These are phyloP conservation scores for Polyommatus iphigenia DNA, from an alignment of 2,888 invertebrate genomes.

Conservation along the genomic window DNA sequence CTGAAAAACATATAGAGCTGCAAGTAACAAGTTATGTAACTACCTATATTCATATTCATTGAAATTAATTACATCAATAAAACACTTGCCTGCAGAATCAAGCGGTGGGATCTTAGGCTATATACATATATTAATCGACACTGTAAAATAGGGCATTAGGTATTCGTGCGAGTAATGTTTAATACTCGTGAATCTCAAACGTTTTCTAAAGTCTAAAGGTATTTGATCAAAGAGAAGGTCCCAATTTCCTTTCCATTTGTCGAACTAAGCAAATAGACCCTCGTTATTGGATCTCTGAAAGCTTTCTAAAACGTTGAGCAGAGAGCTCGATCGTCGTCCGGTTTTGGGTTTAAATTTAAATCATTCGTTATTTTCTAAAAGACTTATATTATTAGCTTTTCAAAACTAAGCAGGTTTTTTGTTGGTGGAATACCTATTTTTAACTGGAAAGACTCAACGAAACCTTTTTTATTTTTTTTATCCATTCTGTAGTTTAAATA, in stretches of 20 bases:
- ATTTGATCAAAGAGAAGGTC: not conserved
- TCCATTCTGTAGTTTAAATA: not conserved
- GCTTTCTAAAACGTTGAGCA: not conserved
- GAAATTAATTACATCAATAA: no score
- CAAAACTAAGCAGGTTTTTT: no score
- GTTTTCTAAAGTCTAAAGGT: constrained; percentile 3
- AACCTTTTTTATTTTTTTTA: not conserved
- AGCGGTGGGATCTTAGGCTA: no score
- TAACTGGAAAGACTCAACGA: not conserved
- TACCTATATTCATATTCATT: no score
- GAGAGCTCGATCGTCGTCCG: not conserved
- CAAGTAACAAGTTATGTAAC: no score
- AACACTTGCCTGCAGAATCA: no score
- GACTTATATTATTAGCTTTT: not conserved
- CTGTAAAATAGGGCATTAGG: not conserved
- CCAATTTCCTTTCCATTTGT: constrained; percentile 11
- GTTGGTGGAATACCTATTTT: not conserved
- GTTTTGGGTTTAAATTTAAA: not conserved
- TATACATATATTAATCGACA: no score
- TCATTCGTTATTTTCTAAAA: not conserved
- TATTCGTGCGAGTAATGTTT: not conserved
- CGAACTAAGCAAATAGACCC: constrained; percentile 18
- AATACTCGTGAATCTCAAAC: not conserved
- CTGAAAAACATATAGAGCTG: no score
- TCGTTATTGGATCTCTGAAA: constrained; percentile 13